Evolutionary conservation across 2,113 vertebrate species (phyloP).

Genomic region (Ochotona curzoniae): DNA sequence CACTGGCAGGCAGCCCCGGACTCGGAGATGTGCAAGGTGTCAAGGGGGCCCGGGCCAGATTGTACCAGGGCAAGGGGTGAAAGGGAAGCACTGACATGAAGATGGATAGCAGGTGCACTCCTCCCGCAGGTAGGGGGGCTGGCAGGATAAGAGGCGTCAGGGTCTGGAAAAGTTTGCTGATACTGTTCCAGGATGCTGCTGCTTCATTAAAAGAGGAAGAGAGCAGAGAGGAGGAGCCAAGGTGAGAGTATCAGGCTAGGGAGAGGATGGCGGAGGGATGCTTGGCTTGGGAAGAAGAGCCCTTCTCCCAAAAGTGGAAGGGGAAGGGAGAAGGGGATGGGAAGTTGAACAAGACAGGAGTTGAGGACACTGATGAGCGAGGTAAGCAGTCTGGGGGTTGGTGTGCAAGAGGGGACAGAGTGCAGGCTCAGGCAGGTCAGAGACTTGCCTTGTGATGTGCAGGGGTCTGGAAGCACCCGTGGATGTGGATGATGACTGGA

Average conservation of each 20-base stretch:
- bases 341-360: not conserved
- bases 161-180: not conserved
- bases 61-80: not conserved
- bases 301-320: not conserved
- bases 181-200: not conserved
- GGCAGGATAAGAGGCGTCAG: not conserved
- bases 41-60: not conserved
- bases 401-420: not conserved
- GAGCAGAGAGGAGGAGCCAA: too few relatives aligned
- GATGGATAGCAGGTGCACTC: not conserved
- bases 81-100: not conserved
- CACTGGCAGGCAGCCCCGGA: not conserved
- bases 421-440: not conserved
- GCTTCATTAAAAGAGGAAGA: not conserved
- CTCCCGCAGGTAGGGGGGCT: not conserved
- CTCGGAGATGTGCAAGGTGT: not conserved
- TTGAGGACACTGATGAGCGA: not conserved
- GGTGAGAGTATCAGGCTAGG: not conserved
- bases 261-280: not conserved
- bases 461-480: slow-evolving; percentile 32
- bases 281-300: not conserved
- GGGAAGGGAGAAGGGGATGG: fast-evolving
- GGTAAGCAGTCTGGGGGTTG: not conserved
- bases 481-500: not conserved
- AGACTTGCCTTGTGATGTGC: not conserved